Percentiles rank a stretch among this genome's conserved stretches.
phyloP scores from a whole-genome alignment of 2,888 invertebrate species.

The Brenthis hecate region DNA sequence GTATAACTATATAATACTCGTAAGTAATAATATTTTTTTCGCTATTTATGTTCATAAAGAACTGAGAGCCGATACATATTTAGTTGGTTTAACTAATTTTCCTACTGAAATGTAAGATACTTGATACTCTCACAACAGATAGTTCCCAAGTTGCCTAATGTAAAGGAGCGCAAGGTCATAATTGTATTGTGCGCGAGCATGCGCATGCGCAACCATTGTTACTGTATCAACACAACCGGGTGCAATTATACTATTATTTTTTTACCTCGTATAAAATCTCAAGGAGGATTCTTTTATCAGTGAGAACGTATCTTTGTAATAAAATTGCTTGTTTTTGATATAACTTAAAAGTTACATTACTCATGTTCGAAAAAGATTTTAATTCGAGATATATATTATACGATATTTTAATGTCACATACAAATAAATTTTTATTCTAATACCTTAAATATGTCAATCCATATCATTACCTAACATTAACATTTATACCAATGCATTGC shows the following conservation, averaged over 20 bases:
- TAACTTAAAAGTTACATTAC: conserved; percentile 4
- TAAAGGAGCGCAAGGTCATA: conserved; percentile 65
- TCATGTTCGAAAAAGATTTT: neutral
- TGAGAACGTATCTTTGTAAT: conserved; percentile 27
- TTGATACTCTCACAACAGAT: conserved; percentile 10
- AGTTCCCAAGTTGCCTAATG: conserved; percentile 23
- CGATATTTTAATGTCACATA: neutral
- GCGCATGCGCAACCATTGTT: conserved; percentile 52
- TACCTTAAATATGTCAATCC: neutral
- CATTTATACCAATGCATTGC: conserved; percentile 7
- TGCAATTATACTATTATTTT: conserved; percentile 37
- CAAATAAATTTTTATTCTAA: neutral
- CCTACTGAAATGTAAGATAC: too few species aligned
- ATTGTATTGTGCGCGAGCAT: conserved; percentile 41
- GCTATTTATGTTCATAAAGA: too few species aligned
- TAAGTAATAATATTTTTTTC: too few species aligned
- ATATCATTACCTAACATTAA: neutral
- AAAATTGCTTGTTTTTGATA: neutral
- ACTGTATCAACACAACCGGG: conserved; percentile 49
- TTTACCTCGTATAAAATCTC: conserved; percentile 29
- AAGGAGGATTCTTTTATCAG: conserved; percentile 37
- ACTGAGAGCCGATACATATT: too few species aligned
- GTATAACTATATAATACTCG: too few species aligned
- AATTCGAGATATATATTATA: neutral
- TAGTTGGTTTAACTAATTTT: too few species aligned